Base-by-base conservation (phyloP, 2,888 invertebrate genomes). In the Caenorhabditis uteleia region DNA sequence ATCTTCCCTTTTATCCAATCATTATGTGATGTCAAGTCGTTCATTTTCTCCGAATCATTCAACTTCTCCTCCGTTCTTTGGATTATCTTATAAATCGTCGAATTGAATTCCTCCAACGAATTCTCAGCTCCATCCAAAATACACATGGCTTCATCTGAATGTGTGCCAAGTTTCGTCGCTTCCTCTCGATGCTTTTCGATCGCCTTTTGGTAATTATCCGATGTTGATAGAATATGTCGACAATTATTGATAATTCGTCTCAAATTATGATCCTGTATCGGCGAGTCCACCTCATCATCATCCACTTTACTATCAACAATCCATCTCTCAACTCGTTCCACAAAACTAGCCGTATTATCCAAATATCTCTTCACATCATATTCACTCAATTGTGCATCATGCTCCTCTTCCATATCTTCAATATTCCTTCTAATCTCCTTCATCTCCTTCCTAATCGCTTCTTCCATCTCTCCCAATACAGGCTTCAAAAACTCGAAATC, bases 1-100 rank as follows among this genome's bases (percentile, higher is more conserved):
- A 59, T 53, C 21, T 59, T 59, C 12, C 23, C 16, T 21, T 38
- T 53, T 20, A 59, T 59, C 59, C 59, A 59, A 31, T 59, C 59
- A 27, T 59, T 59, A 6, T 59, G 59, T 14, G 42, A 42, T 23
- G 47, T 48, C 20, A 59, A 38, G n/a, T 53, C 53, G 6, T 42
- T 20, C 39, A 59, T 48, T 21, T 31, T 36, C 26, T 54, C 59
- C 1, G 43, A 25, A 5, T 27, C 23, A 2, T 36, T 5, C 18
- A 59, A 18, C 7, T 23, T n/a, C 7, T 43, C 29, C 36, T 53
- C 48, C 3, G 48, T 44, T 29, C 53, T 48, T 4, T 25, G 16
- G n/a, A 36, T 18, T 36, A 20, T 36, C n/a, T 36, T 29, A 6
- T 29, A 29, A 8, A 6, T 6, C 49, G 7, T 38, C 44, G 31